Conservation (phyloP, 1,140 invertebrate species). For the Stenopsyche tienmushanensis region DNA sequence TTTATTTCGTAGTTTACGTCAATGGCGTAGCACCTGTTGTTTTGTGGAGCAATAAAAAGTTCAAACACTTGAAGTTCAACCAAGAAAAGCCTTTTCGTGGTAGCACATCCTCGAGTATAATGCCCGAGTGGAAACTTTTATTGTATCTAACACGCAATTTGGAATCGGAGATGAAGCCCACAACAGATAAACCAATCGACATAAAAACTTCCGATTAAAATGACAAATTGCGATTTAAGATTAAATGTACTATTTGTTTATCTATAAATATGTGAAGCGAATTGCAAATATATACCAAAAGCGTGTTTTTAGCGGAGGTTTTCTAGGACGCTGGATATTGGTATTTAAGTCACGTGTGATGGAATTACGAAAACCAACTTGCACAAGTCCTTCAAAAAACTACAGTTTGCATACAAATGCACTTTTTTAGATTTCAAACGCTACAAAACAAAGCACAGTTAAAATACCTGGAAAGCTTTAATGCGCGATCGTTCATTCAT, state of each 20-base stretch:
- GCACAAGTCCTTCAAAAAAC: conserved; percentile 11
- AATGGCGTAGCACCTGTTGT: conserved; percentile 12
- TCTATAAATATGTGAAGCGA: background rate
- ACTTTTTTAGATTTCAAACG: conserved; percentile 5
- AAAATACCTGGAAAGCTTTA: background rate
- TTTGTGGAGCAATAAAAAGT: conserved; percentile 13
- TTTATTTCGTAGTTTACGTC: background rate
- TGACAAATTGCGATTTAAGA: background rate
- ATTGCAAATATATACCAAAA: background rate
- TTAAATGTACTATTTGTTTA: background rate
- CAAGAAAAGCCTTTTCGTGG: conserved; percentile 7
- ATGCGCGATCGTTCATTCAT: too few species aligned
- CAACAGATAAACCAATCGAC: too few species aligned
- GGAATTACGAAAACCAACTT: conserved; percentile 28
- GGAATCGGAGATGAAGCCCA: too few species aligned
- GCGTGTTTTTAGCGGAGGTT: conserved; percentile 7
- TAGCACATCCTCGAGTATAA: too few species aligned
- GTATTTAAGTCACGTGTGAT: conserved; percentile 18
- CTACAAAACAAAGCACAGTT: background rate
- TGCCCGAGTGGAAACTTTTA: too few species aligned
- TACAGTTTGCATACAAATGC: conserved; percentile 23
- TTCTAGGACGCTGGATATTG: conserved; percentile 1
- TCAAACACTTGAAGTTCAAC: conserved; percentile 18
- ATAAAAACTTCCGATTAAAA: too few species aligned
- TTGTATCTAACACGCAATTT: too few species aligned